Evolutionary conservation across 1,140 invertebrate genomes (phyloP), one percentile per base, ranked within the genome.

Genomic region (Drosophila carrolli): DNA sequence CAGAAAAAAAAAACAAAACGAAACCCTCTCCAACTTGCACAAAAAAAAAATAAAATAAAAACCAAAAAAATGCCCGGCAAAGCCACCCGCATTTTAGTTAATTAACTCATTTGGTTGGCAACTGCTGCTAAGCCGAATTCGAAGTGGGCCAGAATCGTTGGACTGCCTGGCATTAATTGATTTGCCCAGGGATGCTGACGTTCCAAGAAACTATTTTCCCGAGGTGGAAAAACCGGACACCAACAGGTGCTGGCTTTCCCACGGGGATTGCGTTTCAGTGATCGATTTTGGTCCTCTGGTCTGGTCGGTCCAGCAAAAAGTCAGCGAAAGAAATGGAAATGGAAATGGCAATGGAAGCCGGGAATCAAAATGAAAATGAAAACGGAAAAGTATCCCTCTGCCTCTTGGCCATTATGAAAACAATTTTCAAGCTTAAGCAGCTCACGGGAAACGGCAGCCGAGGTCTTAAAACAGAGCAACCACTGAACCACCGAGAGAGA

Each of bases 21-120:
- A 61, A 66, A 53, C 44, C 40, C 38, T 14, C 47, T 48, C 16
- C 41, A 51, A 60, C 32, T 37, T 37, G 32, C 6, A 9, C 40
- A 55, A 37, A 27, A 44, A 56, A 53, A 44, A 16, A 16, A 16
- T 0, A 16, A 50, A 66, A 38, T n/a, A 23, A 27, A 46, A 57
- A 38, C 16, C 37, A 43, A 14, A 60, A 51, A 67, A 77, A 54
- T 16, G 54, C 62, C 47, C 55, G 48, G 76, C 79, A 91, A 88
- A 91, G 79, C 84, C 79, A 81, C 91, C 91, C 91, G 91, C 91
- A 92, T 92, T 92, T 91, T 91, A 92, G 91, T 92, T 92, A 92
- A 92, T 92, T 92, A 92, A 92, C 91, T 91, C 88, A 91, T 91
- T 91, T 91, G 86, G 85, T 90, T 90, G 81, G 73, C 81, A 72